Conservation (phyloP, 1,140 invertebrate genomes). For the Hydropsyche tenuis region DNA sequence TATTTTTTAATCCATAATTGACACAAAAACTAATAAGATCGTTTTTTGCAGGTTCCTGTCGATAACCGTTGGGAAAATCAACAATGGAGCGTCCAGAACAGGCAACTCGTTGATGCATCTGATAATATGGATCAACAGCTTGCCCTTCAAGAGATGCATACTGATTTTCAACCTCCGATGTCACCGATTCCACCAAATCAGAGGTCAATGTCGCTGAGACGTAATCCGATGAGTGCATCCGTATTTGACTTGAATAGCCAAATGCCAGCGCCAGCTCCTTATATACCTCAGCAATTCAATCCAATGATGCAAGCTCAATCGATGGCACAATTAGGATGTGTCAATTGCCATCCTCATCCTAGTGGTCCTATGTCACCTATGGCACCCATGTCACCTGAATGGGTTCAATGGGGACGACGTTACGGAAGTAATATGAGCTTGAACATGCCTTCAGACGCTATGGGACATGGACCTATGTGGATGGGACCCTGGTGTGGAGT, state of each 20-base stretch:
- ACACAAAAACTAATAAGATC: neutral
- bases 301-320: constrained; percentile 70
- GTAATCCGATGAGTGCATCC: constrained; percentile 58
- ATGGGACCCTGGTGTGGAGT: constrained; percentile 56
- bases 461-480: constrained; percentile 60
- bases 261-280: constrained; percentile 49
- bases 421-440: constrained; percentile 72
- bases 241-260: constrained; percentile 63
- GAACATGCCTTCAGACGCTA: constrained; percentile 62
- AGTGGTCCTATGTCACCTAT: constrained; percentile 46
- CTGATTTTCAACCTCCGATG: constrained; percentile 52
- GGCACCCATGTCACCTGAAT: constrained; percentile 53
- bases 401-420: constrained; percentile 61
- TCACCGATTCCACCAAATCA: constrained; percentile 34
- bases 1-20: neutral
- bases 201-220: constrained; percentile 29
- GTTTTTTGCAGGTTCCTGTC: neutral
- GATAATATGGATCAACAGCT: constrained; percentile 49
- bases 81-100: constrained; percentile 30
- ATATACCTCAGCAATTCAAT: constrained; percentile 55
- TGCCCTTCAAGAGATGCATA: constrained; percentile 49
- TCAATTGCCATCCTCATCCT: constrained; percentile 62
- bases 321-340: constrained; percentile 69
- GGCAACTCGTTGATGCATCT: constrained; percentile 20
- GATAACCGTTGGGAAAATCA: constrained; percentile 37